Evolutionary conservation across 1,140 invertebrate genomes (phyloP).

Genomic region (Ceratina japonica): DNA sequence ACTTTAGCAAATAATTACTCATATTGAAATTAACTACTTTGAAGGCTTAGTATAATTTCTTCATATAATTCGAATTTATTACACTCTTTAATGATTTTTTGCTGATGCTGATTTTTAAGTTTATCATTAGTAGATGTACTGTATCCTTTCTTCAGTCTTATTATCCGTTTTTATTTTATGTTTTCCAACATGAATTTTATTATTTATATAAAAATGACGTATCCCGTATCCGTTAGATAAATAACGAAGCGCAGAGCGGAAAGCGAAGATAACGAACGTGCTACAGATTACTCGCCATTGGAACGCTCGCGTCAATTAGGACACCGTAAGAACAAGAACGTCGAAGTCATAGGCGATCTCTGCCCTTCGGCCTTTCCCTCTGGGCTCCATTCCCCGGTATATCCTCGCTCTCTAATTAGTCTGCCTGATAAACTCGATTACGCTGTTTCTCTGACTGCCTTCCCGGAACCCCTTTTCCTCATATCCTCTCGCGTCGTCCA

Average conservation of each 20-base stretch:
- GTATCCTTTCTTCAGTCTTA: no score
- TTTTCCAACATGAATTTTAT: no score
- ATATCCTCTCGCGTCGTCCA: conserved; percentile 13
- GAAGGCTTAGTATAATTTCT: no score
- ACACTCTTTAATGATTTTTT: no score
- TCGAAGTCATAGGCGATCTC: conserved; percentile 51
- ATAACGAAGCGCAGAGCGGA: conserved; percentile 19
- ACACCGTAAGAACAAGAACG: conserved; percentile 54
- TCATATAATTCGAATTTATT: no score
- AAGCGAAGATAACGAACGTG: conserved; percentile 22
- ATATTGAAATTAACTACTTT: no score
- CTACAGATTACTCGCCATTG: conserved; percentile 23
- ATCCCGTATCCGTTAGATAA: background rate
- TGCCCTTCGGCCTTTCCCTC: conserved; percentile 57
- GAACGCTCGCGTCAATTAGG: conserved; percentile 57
- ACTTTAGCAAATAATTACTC: no score
- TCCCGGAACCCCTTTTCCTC: conserved; percentile 37
- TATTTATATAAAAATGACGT: background rate
- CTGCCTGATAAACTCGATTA: conserved; percentile 68
- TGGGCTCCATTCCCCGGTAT: conserved; percentile 52
- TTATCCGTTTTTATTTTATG: no score
- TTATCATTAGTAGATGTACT: no score
- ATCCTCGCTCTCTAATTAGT: conserved; percentile 69
- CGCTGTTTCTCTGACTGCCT: conserved; percentile 36
- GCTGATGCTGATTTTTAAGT: no score